A percentile compares a stretch with the other conserved stretches of the same genome.
These are phyloP conservation scores for Chymomyza fuscimana DNA, from an alignment of 2,888 invertebrate species.

Conservation along the genomic window DNA sequence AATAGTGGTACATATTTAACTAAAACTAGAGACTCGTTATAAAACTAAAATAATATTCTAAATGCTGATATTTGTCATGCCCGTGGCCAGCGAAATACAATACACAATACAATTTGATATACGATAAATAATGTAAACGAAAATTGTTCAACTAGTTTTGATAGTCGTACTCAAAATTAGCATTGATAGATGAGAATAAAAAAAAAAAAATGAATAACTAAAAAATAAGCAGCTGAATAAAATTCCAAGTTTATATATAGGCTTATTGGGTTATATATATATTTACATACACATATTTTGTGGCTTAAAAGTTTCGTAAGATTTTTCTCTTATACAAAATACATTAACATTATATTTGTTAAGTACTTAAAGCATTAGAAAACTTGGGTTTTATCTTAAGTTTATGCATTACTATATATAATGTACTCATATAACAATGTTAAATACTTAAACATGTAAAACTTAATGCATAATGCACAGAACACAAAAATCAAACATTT, in stretches of 20 bases:
- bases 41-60: slow-evolving; percentile 66
- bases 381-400: not conserved
- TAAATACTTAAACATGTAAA: slow-evolving; percentile 61
- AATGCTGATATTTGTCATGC: slow-evolving; percentile 53
- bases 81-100: slow-evolving; percentile 43
- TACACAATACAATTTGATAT: slow-evolving; percentile 59
- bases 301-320: slow-evolving; percentile 23
- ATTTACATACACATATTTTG: slow-evolving; percentile 44
- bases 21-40: slow-evolving; percentile 69
- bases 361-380: not conserved
- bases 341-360: slow-evolving; percentile 49
- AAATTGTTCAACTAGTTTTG: slow-evolving; percentile 9
- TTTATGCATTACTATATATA: slow-evolving; percentile 51
- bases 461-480: slow-evolving; percentile 58
- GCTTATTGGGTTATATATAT: slow-evolving; percentile 8
- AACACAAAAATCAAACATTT: slow-evolving; percentile 57
- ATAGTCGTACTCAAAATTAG: slow-evolving; percentile 27
- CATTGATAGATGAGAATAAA: slow-evolving; percentile 24
- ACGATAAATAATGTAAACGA: slow-evolving; percentile 45
- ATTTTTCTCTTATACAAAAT: slow-evolving; percentile 44
- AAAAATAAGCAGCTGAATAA: slow-evolving; percentile 22
- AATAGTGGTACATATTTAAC: slow-evolving; percentile 52
- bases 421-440: slow-evolving; percentile 60
- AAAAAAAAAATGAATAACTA: slow-evolving; percentile 26
- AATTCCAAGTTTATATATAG: slow-evolving; percentile 45